Evolutionary conservation across 2,113 vertebrate genomes (phyloP).

Genomic region (Tachycineta bicolor): DNA sequence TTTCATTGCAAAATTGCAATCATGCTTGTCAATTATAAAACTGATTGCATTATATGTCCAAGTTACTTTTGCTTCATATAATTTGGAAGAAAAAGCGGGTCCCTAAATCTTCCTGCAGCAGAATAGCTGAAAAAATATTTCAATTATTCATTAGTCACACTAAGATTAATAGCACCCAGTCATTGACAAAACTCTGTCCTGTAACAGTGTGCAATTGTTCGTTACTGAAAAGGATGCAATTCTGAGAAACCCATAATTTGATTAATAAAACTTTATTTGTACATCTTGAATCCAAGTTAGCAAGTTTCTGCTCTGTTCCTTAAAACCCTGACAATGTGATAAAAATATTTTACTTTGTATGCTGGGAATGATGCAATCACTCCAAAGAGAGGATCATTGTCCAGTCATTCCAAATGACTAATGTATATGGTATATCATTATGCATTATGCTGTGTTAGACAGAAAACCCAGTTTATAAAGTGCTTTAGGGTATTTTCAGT

Average conservation of each 20-base stretch:
- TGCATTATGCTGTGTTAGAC: background rate
- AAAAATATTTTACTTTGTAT: background rate
- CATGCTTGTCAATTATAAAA: conserved; percentile 45
- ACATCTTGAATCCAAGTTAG: background rate
- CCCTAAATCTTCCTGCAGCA: background rate
- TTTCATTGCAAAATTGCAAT: conserved; percentile 55
- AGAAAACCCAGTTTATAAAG: background rate
- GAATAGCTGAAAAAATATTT: conserved; percentile 3
- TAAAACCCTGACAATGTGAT: background rate
- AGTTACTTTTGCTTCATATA: conserved; percentile 41
- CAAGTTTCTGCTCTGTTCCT: background rate
- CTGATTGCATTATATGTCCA: conserved; percentile 45
- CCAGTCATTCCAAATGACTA: background rate
- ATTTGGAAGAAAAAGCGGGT: conserved; percentile 27
- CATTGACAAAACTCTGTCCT: conserved; percentile 8
- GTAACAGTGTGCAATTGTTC: background rate
- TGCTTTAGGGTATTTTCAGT: background rate
- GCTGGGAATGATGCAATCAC: background rate
- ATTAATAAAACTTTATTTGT: background rate
- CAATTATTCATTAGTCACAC: conserved; percentile 46
- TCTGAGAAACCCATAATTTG: background rate
- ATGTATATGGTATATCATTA: too few relatives aligned
- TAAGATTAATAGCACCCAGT: background rate
- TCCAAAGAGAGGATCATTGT: background rate
- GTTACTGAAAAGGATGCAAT: background rate